phyloP scores from a whole-genome alignment of 2,113 vertebrate genomes.

The Ciconia stormi region DNA sequence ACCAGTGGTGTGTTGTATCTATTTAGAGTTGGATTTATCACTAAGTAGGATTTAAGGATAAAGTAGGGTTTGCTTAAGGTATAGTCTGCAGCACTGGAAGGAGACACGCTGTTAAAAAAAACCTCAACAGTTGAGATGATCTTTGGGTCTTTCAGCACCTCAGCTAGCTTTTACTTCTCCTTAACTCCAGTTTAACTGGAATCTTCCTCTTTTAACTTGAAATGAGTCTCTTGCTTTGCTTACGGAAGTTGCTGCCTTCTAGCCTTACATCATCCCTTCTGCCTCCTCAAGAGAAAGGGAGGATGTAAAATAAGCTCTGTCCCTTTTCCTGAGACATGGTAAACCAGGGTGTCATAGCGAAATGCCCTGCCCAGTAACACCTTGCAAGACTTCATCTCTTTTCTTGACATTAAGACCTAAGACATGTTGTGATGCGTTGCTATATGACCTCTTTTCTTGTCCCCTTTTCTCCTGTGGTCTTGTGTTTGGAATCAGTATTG shows the following conservation, averaged over 20 bases:
- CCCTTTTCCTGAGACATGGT: background rate
- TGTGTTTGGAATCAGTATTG: background rate
- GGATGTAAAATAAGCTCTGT: background rate
- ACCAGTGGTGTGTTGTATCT: no score
- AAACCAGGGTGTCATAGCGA: background rate
- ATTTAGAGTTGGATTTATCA: background rate
- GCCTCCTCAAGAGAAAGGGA: background rate
- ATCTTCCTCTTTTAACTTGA: background rate
- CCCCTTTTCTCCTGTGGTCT: background rate
- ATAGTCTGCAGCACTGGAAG: background rate
- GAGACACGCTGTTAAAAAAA: background rate
- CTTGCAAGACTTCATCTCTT: background rate
- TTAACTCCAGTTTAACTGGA: background rate
- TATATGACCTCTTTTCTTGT: background rate
- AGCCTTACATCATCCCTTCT: background rate
- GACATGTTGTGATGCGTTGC: background rate
- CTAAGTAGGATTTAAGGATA: background rate
- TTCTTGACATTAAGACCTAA: background rate
- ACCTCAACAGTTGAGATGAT: background rate
- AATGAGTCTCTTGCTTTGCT: background rate
- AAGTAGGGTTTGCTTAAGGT: background rate
- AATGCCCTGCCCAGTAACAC: background rate
- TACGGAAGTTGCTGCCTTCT: background rate
- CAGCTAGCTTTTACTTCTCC: background rate
- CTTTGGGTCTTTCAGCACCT: background rate